Conservation (phyloP, 2,797 vertebrate species). For the Spinus olivaceus region DNA sequence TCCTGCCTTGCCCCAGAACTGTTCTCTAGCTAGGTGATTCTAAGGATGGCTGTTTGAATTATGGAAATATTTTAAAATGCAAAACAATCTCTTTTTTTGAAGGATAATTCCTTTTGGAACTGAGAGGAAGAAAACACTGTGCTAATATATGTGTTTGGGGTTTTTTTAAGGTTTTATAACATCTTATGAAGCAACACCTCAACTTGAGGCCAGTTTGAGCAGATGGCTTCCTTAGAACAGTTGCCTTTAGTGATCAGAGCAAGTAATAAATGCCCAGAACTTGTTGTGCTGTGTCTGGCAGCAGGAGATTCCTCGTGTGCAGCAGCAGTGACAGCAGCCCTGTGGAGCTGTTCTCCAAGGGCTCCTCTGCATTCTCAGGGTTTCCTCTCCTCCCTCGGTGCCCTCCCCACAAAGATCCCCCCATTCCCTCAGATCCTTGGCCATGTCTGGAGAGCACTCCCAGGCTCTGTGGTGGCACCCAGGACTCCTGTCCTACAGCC, state of each 20-base stretch:
- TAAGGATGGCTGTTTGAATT: not conserved
- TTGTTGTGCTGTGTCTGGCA: not conserved
- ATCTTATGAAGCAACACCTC: not conserved
- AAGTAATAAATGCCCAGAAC: not conserved
- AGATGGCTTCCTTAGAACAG: not conserved
- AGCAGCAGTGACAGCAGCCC: not conserved
- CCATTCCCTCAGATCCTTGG: not conserved
- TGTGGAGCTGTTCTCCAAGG: not conserved
- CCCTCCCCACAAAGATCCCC: not conserved
- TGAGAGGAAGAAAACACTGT: not conserved
- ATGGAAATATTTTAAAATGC: not conserved
- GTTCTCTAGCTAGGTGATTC: not conserved
- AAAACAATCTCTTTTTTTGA: not conserved
- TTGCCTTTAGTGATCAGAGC: not conserved
- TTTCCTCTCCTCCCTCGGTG: not conserved
- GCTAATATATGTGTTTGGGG: fast-evolving
- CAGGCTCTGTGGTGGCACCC: not conserved
- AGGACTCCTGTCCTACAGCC: not conserved
- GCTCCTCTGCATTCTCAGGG: not conserved
- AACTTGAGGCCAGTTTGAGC: not conserved
- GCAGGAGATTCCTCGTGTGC: not conserved
- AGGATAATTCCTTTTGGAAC: not conserved
- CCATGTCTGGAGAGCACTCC: fast-evolving
- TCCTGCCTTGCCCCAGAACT: not conserved
- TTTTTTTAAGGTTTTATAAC: not conserved